Evolutionary conservation across 2,888 invertebrate species (phyloP), one percentile per base, ranked within the genome.

Genomic region (Pimpla rufipes): DNA sequence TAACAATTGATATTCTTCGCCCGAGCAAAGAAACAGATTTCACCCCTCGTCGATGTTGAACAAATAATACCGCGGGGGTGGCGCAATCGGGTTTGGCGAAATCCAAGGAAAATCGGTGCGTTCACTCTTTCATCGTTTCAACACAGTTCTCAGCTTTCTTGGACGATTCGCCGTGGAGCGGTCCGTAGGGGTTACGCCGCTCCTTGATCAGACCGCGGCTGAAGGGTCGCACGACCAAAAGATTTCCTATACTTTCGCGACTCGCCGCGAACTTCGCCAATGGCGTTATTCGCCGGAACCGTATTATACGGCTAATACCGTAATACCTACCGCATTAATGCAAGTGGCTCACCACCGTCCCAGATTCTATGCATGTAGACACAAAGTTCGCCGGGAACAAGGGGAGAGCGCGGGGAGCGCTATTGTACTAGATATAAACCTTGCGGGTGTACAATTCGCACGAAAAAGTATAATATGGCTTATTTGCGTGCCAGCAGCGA

Each of bases 1-100:
- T 89, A 93, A 93, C 93, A 93, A 93, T 93, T 93, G 93, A 93
- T 93, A 93, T 93, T 93, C 93, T 93, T 93, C 92, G 76, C 89
- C 90, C 90, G 90, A 90, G 92, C 88, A 93, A 93, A 93, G 93
- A 93, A 93, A 93, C 91, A 92, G 91, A 91, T 91, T 91, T 91
- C 88, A 88, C 88, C 90, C 89, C 89, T 91, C 90, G 88, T 89
- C 88, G 85, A 90, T 92, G 91, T 90, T 89, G 91, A 91, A 90
- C 92, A 92, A 93, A 93, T 91, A 93, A 92, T 91, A 90, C 89
- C 87, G 52, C 64, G 52, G 42, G 29, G 67, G 37, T 18, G 45
- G 75, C 64, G 79, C 79, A 79, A 79, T 83, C 71, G 83, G 71
- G 52, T 79, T 79, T 80, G 23, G 62, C 18, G 11, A 91, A 92